Evolutionary conservation across 2,888 invertebrate species (phyloP).

Genomic region (Xestia xanthographa): DNA sequence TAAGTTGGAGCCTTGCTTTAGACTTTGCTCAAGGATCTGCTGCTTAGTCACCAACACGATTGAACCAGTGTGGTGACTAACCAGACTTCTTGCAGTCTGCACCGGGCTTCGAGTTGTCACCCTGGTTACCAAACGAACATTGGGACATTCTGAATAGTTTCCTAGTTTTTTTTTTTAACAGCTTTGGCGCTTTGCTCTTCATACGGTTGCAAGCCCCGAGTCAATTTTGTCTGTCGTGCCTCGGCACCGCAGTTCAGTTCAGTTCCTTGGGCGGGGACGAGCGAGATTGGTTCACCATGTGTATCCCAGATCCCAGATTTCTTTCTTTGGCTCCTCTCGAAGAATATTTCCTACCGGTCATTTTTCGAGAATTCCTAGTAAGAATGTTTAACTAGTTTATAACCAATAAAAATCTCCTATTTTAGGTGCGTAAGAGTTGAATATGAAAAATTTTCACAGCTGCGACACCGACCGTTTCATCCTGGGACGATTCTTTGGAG

Average conservation of each 20-base stretch:
- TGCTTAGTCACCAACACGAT: not conserved
- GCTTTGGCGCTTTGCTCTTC: not conserved
- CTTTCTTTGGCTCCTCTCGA: not conserved
- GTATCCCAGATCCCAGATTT: not conserved
- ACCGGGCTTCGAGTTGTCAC: not conserved
- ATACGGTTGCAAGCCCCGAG: not conserved
- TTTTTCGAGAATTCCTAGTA: not conserved
- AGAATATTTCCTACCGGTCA: not conserved
- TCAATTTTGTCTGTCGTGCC: slow-evolving; percentile 38
- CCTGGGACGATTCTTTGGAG: slow-evolving; percentile 72
- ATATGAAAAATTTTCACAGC: slow-evolving; percentile 86
- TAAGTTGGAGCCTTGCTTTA: slow-evolving; percentile 57
- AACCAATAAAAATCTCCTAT: slow-evolving; percentile 34
- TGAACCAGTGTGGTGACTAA: not conserved
- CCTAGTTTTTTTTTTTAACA: not conserved
- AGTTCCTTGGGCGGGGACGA: slow-evolving; percentile 35
- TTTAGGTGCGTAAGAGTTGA: slow-evolving; percentile 86
- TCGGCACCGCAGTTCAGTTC: slow-evolving; percentile 41
- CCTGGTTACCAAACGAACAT: not conserved
- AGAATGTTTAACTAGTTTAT: slow-evolving; percentile 22
- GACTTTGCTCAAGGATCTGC: not conserved
- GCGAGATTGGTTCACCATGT: slow-evolving; percentile 33
- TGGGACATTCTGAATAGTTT: not conserved
- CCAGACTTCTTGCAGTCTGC: not conserved
- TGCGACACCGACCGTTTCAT: slow-evolving; percentile 77